phyloP scores from a whole-genome alignment of 2,888 invertebrate species.

The Sminthurides aquaticus region DNA sequence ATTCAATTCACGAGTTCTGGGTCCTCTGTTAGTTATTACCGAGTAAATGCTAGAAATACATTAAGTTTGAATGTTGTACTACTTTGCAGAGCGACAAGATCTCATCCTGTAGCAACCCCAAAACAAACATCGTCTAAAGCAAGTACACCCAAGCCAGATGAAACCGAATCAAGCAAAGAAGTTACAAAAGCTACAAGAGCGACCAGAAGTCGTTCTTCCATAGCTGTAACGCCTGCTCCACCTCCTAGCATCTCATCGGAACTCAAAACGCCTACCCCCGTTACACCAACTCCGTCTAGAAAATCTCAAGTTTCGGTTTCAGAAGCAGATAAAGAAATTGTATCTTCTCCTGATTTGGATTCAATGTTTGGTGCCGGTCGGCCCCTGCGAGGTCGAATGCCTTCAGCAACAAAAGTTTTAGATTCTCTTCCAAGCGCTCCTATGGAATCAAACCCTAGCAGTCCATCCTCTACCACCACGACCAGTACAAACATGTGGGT shows the following conservation, averaged over 20 bases:
- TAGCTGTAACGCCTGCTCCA: background rate
- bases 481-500: constrained; percentile 18
- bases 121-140: background rate
- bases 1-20: no score
- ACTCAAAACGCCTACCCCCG: background rate
- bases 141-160: background rate
- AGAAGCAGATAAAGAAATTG: background rate
- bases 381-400: constrained; percentile 1
- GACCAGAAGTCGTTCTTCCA: constrained; percentile 16
- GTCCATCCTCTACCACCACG: constrained; percentile 20
- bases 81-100: constrained; percentile 12
- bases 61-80: no score
- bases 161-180: background rate
- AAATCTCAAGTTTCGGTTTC: background rate
- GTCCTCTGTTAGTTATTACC: no score
- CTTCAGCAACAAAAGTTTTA: background rate
- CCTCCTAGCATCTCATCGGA: background rate
- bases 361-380: background rate
- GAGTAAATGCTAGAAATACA: no score
- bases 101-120: constrained; percentile 3
- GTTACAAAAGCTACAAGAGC: background rate
- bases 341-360: background rate
- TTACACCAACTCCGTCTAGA: background rate
- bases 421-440: constrained; percentile 3
- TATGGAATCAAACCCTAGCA: constrained; percentile 22